Evolutionary conservation across 2,113 vertebrate species (phyloP).

Genomic region (rat (Rattus norvegicus)): DNA sequence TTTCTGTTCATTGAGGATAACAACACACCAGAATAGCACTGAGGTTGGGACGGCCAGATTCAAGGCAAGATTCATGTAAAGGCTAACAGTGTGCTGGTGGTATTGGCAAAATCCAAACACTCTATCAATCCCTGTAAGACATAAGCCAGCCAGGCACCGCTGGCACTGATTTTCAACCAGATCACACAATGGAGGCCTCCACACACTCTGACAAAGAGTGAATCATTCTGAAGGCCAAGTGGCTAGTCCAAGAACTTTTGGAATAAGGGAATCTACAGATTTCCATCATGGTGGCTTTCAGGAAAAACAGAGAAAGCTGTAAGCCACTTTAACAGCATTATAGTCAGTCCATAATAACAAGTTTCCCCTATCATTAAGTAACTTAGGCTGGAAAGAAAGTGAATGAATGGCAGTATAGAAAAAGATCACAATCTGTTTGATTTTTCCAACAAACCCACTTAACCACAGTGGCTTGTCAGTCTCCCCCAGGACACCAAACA

Average conservation of each 20-base stretch:
- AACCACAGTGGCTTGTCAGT: background rate
- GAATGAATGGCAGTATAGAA: background rate
- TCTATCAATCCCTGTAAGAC: background rate
- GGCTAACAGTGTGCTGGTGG: background rate
- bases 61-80: background rate
- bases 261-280: background rate
- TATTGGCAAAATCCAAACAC: background rate
- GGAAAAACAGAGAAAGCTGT: background rate
- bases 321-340: background rate
- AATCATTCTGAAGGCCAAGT: background rate
- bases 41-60: background rate
- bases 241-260: background rate
- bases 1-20: background rate
- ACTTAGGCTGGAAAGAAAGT: slow-evolving; percentile 27
- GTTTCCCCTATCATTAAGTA: slow-evolving; percentile 12
- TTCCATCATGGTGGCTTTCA: background rate
- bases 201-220: background rate
- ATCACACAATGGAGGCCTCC: background rate
- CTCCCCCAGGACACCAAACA: background rate
- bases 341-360: background rate
- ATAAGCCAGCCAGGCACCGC: background rate
- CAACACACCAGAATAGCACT: background rate
- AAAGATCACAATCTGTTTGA: background rate
- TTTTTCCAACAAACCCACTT: background rate
- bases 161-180: background rate